phyloP scores from a whole-genome alignment of 1,140 invertebrate species.

The silkworm (Bombyx mori) region DNA sequence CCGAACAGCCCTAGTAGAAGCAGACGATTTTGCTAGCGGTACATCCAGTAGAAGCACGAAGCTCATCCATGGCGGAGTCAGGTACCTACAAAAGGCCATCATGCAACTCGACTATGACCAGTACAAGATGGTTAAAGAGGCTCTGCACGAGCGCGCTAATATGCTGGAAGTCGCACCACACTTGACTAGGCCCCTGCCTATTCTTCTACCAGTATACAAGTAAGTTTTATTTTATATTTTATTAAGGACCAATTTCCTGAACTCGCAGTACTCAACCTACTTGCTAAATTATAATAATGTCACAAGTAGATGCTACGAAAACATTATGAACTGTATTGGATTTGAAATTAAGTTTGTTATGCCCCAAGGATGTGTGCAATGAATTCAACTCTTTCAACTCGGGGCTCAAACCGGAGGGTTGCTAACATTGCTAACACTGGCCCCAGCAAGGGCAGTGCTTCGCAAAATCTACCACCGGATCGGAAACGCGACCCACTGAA shows the following conservation, averaged over 20 bases:
- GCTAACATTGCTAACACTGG: too few species aligned
- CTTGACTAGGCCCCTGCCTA: constrained; percentile 95
- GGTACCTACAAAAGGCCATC: constrained; percentile 1
- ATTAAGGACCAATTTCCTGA: background rate
- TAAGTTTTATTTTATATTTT: constrained; percentile 59
- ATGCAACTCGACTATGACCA: constrained; percentile 94
- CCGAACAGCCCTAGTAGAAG: constrained; percentile 96
- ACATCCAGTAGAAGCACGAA: constrained; percentile 98
- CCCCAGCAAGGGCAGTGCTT: too few species aligned
- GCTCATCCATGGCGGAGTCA: constrained; percentile 58
- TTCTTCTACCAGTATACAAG: constrained; percentile 98
- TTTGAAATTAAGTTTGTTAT: too few species aligned
- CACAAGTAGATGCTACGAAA: too few species aligned
- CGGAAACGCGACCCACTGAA: too few species aligned
- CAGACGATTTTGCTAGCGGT: constrained; percentile 97
- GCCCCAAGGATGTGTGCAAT: too few species aligned
- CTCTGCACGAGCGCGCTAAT: constrained; percentile 93
- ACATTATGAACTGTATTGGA: too few species aligned
- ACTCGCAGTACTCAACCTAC: background rate
- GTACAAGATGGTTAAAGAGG: constrained; percentile 98
- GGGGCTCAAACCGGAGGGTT: too few species aligned
- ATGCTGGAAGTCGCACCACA: constrained; percentile 97
- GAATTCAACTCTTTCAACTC: too few species aligned
- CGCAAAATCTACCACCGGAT: too few species aligned
- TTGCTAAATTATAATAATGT: too few species aligned